phyloP scores from a whole-genome alignment of 2,888 invertebrate genomes.

The Tromatobia lineatoria region DNA sequence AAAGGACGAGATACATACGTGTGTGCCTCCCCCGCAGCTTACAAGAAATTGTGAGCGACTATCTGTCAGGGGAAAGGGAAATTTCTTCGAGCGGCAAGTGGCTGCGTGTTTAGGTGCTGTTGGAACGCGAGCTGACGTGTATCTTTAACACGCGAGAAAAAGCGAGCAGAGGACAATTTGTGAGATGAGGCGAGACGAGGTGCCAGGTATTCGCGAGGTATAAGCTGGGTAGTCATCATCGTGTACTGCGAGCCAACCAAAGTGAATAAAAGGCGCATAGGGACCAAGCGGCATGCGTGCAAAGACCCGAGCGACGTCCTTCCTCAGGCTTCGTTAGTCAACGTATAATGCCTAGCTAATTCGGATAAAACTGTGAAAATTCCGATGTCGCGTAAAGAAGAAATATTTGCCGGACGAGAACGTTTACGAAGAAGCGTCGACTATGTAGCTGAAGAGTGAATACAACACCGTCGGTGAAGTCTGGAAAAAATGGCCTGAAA shows the following conservation, averaged over 20 bases:
- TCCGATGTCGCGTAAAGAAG: constrained; percentile 74
- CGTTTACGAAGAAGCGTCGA: constrained; percentile 45
- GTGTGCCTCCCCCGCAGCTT: constrained; percentile 64
- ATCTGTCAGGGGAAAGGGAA: constrained; percentile 35
- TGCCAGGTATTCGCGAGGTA: constrained; percentile 72
- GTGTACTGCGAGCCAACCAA: constrained; percentile 21
- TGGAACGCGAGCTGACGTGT: constrained; percentile 78
- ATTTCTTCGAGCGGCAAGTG: constrained; percentile 64
- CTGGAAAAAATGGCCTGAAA: neutral
- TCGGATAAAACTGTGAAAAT: constrained; percentile 73
- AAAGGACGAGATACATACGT: constrained; percentile 56
- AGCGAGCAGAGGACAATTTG: constrained; percentile 79
- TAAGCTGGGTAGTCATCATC: constrained; percentile 35
- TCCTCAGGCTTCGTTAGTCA: constrained; percentile 69
- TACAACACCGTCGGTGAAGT: neutral
- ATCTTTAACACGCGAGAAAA: constrained; percentile 76
- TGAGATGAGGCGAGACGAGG: constrained; percentile 77
- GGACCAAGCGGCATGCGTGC: constrained; percentile 68
- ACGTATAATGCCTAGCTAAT: constrained; percentile 73
- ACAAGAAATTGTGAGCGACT: constrained; percentile 61
- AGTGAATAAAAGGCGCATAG: constrained; percentile 26
- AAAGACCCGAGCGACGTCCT: constrained; percentile 65
- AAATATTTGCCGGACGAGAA: constrained; percentile 66
- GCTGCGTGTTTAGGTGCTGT: constrained; percentile 80
- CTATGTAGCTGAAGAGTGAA: constrained; percentile 21